Percentiles rank a stretch among this genome's conserved stretches.
phyloP scores from a whole-genome alignment of 2,113 vertebrate genomes.

The Colinus virginianus region DNA sequence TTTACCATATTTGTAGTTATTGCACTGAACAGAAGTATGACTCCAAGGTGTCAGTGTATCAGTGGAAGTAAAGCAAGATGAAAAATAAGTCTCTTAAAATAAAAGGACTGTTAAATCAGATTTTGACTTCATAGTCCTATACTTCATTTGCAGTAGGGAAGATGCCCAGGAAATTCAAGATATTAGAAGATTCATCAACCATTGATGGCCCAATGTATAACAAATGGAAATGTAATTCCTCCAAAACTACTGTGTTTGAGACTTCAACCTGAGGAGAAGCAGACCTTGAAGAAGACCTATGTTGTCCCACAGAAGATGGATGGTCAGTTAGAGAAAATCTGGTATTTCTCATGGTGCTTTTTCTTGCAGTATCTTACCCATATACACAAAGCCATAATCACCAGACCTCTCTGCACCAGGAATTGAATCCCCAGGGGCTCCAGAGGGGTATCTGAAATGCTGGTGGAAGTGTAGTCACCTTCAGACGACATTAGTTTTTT shows the following conservation, averaged over 20 bases:
- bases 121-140: background rate
- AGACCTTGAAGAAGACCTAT: background rate
- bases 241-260: background rate
- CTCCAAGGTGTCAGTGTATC: background rate
- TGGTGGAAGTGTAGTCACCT: background rate
- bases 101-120: background rate
- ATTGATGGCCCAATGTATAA: background rate
- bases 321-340: background rate
- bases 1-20: background rate
- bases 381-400: background rate
- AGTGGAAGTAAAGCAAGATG: background rate
- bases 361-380: background rate
- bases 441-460: background rate
- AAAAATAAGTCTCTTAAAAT: background rate
- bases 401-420: rapidly evolving
- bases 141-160: background rate
- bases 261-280: background rate
- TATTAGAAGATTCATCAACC: background rate
- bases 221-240: background rate
- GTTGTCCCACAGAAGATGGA: background rate
- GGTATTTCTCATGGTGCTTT: background rate
- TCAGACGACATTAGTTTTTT: background rate
- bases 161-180: background rate
- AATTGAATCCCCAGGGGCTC: background rate
- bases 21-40: background rate